phyloP scores from a whole-genome alignment of 2,888 invertebrate genomes.

The Hybos culiciformis region DNA sequence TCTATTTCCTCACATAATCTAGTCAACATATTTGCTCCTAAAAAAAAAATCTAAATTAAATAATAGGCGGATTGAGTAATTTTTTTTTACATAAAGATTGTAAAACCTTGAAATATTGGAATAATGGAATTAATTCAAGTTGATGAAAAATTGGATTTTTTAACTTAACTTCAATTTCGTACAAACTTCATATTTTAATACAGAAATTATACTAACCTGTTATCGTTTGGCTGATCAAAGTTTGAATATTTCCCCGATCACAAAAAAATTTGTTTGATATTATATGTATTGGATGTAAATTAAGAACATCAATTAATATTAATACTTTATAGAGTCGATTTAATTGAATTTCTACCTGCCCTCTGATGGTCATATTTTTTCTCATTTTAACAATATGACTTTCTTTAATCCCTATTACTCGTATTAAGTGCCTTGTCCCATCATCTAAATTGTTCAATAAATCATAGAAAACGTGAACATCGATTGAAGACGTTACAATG shows the following conservation, averaged over 20 bases:
- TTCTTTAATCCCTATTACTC: slow-evolving; percentile 65
- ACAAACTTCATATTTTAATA: too few species aligned
- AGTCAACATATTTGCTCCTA: too few species aligned
- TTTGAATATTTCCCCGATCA: slow-evolving; percentile 68
- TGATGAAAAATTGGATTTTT: too few species aligned
- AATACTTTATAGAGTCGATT: slow-evolving; percentile 75
- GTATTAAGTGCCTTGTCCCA: slow-evolving; percentile 55
- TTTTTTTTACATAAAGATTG: too few species aligned
- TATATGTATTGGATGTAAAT: slow-evolving; percentile 46
- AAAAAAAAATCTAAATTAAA: too few species aligned
- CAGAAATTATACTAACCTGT: too few species aligned
- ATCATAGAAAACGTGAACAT: too few species aligned
- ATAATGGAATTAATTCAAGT: too few species aligned
- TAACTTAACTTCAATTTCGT: too few species aligned
- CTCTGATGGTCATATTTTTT: slow-evolving; percentile 50
- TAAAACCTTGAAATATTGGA: too few species aligned
- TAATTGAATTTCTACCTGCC: slow-evolving; percentile 33
- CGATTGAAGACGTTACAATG: too few species aligned
- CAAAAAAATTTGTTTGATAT: slow-evolving; percentile 60
- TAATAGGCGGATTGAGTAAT: too few species aligned
- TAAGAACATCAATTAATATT: slow-evolving; percentile 68
- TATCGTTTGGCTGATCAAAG: slow-evolving; percentile 54
- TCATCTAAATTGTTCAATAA: slow-evolving; percentile 49
- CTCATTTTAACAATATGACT: slow-evolving; percentile 52
- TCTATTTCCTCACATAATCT: slow-evolving; percentile 67